Base-by-base conservation (phyloP, 2,113 vertebrate genomes). In the Thalassoma bifasciatum region DNA sequence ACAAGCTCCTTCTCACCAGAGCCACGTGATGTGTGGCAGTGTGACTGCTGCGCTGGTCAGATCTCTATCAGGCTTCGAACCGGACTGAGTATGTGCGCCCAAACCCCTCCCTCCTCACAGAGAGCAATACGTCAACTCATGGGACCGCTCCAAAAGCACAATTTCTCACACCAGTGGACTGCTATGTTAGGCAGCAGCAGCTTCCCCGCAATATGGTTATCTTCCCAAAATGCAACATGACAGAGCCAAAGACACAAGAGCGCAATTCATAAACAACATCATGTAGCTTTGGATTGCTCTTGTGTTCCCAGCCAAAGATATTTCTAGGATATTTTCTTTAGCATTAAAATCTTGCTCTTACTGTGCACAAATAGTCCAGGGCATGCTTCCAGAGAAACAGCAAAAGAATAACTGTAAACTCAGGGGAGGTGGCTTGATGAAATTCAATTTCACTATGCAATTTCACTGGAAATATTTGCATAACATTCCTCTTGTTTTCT, bases 141-240 rank as follows among this genome's bases (percentile, higher is more conserved):
- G 72, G 75, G 59, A 53, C 47, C 21, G 66, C 67, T 85, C 91
- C 89, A 89, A 89, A 91, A 91, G 85, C 70, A 85, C 73, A 84
- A 90, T 91, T 88, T 86, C 70, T 77, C 79, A 82, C 90, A 88
- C 88, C 77, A 61, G 44, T 87, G 88, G 82, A 77, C 79, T 64
- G 80, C 64, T 79, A 44, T 88, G 81, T 81, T 83, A 72, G 69
- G 84, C 77, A 47, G 76, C 34, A 77, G 70, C 44, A 56, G 71
- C 54, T 58, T 30, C 52, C 17, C 65, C 42, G 70, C 81, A 83
- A 79, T 78, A 75, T 74, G 82, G 67, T 84, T 59, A 75, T 80
- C 75, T 77, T 37, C 62, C 40, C 7, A 34, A 81, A 67, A 74
- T 56, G 63, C 47, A 66, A 66, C 75, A 52, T 12, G 23, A 19